Conservation (phyloP, 2,888 invertebrate genomes). For the Nephrotoma guestfalica region DNA sequence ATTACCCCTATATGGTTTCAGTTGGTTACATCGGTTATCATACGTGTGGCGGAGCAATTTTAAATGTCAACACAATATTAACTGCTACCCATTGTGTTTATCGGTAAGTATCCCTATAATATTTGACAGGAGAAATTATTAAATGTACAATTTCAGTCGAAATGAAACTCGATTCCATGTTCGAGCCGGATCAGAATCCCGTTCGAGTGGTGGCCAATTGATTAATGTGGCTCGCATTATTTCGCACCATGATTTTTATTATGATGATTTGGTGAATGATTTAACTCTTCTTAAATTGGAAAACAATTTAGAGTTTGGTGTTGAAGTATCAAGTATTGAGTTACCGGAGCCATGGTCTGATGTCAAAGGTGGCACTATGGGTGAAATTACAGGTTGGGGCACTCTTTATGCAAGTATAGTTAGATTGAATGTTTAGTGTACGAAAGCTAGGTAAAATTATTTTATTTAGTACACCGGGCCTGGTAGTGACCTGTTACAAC, state of each 20-base stretch:
- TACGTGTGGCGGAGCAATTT: conserved; percentile 12
- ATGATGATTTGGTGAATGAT: neutral
- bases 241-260: neutral
- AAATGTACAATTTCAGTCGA: neutral
- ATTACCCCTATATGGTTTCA: conserved; percentile 20
- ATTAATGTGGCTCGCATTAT: neutral
- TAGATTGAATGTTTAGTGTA: neutral
- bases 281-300: neutral
- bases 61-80: conserved; percentile 14
- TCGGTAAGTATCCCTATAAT: neutral
- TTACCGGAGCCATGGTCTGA: neutral
- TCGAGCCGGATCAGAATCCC: neutral
- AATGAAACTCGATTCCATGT: neutral
- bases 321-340: neutral
- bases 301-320: neutral
- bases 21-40: conserved; percentile 5
- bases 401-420: neutral
- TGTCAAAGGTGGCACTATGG: neutral
- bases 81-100: conserved; percentile 14
- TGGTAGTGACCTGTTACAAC: neutral
- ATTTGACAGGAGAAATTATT: neutral
- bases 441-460: neutral
- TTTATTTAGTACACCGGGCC: neutral
- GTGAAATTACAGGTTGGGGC: neutral
- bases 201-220: neutral